phyloP scores from a whole-genome alignment of 2,888 invertebrate species.

The Argyresthia goedartella region DNA sequence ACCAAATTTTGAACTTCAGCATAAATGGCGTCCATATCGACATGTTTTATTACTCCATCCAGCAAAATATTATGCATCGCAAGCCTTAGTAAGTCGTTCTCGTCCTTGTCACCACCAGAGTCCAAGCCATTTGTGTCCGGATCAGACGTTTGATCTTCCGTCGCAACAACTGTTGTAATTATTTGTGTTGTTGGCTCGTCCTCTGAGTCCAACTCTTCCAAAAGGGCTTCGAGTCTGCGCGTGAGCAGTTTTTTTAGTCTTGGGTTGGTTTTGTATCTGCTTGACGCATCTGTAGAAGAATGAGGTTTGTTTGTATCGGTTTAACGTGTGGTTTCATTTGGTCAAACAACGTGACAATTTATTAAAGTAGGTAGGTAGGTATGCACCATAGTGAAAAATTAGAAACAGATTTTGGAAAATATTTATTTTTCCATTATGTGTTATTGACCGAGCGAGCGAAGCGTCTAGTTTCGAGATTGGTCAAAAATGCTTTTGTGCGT shows the following conservation, averaged over 20 bases:
- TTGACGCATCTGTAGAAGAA: slow-evolving; percentile 27
- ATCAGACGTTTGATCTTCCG: slow-evolving; percentile 7
- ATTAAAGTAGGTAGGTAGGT: too few species aligned
- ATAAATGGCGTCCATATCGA: slow-evolving; percentile 37
- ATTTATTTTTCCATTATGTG: too few species aligned
- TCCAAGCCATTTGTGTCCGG: slow-evolving; percentile 7
- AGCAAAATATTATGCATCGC: slow-evolving; percentile 41
- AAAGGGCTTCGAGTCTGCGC: slow-evolving; percentile 27
- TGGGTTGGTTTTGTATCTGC: slow-evolving; percentile 28
- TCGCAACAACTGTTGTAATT: slow-evolving; percentile 4
- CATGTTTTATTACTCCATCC: slow-evolving; percentile 37
- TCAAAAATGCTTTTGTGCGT: too few species aligned
- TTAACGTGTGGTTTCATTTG: not conserved
- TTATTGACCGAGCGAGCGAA: too few species aligned
- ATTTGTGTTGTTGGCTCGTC: slow-evolving; percentile 12
- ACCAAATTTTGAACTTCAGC: slow-evolving; percentile 21
- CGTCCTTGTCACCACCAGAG: slow-evolving; percentile 7
- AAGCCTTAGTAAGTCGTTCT: slow-evolving; percentile 28
- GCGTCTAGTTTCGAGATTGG: too few species aligned
- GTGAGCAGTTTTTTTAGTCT: slow-evolving; percentile 37
- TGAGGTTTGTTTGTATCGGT: not conserved
- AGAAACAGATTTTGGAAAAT: too few species aligned
- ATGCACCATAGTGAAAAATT: too few species aligned
- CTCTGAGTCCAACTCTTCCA: slow-evolving; percentile 42
- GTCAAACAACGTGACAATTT: too few species aligned